phyloP scores from a whole-genome alignment of 2,113 vertebrate genomes.

The Aix galericulata region DNA sequence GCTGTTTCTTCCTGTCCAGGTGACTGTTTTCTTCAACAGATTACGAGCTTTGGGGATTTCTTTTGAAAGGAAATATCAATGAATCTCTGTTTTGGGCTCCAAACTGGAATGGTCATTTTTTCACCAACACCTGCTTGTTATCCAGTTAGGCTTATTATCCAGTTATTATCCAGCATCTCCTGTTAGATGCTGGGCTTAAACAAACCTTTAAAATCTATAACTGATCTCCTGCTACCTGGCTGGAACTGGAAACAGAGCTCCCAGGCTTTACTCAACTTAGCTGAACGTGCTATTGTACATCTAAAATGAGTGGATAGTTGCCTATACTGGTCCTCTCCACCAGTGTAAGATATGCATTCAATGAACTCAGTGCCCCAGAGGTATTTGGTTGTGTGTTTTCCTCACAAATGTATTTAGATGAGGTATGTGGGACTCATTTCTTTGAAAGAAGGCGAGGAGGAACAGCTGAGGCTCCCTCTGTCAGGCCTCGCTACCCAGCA shows the following conservation, averaged over 20 bases:
- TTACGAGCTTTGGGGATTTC: neutral
- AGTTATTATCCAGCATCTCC: neutral
- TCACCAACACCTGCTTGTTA: neutral
- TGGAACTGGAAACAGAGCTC: neutral
- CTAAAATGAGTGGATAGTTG: neutral
- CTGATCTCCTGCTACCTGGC: fast-evolving
- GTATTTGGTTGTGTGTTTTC: neutral
- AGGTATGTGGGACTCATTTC: neutral
- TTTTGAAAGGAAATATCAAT: neutral
- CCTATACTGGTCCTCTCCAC: neutral
- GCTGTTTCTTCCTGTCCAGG: neutral
- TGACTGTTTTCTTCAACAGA: neutral
- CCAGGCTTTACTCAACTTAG: neutral
- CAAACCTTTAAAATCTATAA: neutral
- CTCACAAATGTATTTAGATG: neutral
- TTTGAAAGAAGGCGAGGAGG: neutral
- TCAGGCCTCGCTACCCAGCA: neutral
- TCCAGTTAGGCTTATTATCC: neutral
- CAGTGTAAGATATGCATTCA: neutral
- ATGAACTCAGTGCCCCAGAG: fast-evolving
- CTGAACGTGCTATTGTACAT: neutral
- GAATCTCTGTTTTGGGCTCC: neutral
- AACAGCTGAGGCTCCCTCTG: neutral
- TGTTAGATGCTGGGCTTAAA: neutral
- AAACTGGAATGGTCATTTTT: neutral